Percentiles rank a stretch among this genome's conserved stretches.
Conservation (phyloP, 2,797 vertebrate species). For the Natrix natrix region DNA sequence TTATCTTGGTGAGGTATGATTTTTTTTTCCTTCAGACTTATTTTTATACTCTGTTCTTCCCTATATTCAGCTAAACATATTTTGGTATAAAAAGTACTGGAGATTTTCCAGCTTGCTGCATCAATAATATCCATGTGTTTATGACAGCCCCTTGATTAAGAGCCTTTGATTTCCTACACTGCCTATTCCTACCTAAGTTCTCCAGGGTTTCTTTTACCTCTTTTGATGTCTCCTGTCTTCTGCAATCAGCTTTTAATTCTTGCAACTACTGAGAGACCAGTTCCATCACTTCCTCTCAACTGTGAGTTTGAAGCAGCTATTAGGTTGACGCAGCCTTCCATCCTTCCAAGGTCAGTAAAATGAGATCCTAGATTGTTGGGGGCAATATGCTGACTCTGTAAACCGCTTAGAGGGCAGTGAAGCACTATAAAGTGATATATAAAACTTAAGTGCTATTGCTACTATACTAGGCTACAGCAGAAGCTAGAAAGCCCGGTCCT, state of each 20-base stretch:
- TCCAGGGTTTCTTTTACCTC: background rate
- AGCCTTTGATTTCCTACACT: background rate
- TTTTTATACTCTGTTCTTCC: background rate
- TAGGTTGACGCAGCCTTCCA: background rate
- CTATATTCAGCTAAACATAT: background rate
- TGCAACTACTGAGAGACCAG: background rate
- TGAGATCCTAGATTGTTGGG: no score
- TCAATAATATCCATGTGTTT: slow-evolving; percentile 14
- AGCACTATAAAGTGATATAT: no score
- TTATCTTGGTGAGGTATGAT: background rate
- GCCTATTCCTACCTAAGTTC: background rate
- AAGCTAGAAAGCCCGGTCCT: background rate
- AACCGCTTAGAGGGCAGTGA: no score
- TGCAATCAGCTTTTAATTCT: slow-evolving; percentile 2
- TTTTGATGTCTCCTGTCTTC: background rate
- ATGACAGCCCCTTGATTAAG: slow-evolving; percentile 3
- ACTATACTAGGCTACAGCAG: background rate
- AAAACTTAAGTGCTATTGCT: no score
- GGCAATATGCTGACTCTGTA: no score
- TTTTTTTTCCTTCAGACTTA: background rate
- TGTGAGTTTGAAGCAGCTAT: background rate
- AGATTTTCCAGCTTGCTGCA: background rate
- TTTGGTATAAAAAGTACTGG: background rate
- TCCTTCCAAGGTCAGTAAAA: no score
- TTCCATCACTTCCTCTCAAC: background rate